phyloP scores from a whole-genome alignment of 2,113 vertebrate species.

The Benitochromis conjunctus region DNA sequence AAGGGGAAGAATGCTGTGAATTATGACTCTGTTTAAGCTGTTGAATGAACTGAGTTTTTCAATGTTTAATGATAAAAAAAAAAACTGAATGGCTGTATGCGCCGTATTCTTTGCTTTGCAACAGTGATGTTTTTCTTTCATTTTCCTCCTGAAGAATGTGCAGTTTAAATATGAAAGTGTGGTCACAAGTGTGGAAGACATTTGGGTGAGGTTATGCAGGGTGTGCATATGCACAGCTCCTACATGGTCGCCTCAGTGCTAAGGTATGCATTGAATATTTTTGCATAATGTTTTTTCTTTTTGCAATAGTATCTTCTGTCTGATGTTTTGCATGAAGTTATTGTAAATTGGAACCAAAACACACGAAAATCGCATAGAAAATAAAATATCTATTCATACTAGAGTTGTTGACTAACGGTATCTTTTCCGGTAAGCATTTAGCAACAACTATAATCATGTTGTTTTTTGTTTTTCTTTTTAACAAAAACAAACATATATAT shows the following conservation, averaged over 20 bases:
- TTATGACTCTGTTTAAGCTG: slow-evolving; percentile 17
- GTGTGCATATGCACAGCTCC: background rate
- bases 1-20: background rate
- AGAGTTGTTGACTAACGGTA: background rate
- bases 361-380: background rate
- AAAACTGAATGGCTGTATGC: background rate
- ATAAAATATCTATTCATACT: background rate
- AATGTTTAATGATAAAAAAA: slow-evolving; percentile 5
- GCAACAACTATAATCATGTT: slow-evolving; percentile 1
- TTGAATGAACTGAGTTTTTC: background rate
- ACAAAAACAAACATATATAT: background rate
- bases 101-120: background rate
- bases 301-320: background rate
- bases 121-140: background rate
- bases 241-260: background rate
- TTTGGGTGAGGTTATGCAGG: background rate
- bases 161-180: slow-evolving; percentile 30
- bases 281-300: slow-evolving; percentile 36
- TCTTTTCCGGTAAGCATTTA: background rate
- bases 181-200: background rate
- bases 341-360: background rate
- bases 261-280: slow-evolving; percentile 28
- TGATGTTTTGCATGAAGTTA: background rate
- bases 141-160: slow-evolving; percentile 14
- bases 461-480: fast-evolving